phyloP scores from a whole-genome alignment of 1,140 invertebrate species.

The Stegodyphus dumicola region DNA sequence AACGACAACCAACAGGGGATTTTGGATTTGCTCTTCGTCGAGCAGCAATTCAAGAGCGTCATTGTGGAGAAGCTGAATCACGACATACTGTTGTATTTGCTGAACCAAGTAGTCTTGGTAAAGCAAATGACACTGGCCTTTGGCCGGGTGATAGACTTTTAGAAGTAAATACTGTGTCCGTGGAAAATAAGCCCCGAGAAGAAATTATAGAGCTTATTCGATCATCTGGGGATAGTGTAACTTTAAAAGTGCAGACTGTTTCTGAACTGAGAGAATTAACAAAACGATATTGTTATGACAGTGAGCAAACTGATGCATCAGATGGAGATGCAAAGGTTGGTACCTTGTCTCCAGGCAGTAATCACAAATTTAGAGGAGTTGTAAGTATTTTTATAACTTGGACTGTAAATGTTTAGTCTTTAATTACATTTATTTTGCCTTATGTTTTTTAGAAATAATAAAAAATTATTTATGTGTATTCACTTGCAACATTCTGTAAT shows the following conservation, averaged over 20 bases:
- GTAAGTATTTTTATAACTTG: constrained; percentile 1
- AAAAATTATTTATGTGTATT: too few species aligned
- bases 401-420: too few species aligned
- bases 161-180: constrained; percentile 87
- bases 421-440: too few species aligned
- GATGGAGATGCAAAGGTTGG: constrained; percentile 57
- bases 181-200: constrained; percentile 86
- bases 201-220: constrained; percentile 94
- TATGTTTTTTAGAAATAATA: too few species aligned
- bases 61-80: constrained; percentile 65
- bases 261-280: constrained; percentile 64
- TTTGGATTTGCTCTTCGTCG: constrained; percentile 95
- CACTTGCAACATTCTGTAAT: too few species aligned
- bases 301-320: neutral
- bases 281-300: constrained; percentile 32
- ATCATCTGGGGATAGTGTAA: constrained; percentile 83
- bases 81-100: constrained; percentile 88
- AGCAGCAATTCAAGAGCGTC: constrained; percentile 77
- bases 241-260: constrained; percentile 80
- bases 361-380: constrained; percentile 40
- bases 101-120: constrained; percentile 85
- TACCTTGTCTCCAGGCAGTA: constrained; percentile 63
- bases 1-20: constrained; percentile 86
- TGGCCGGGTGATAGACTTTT: constrained; percentile 92
- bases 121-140: constrained; percentile 81